Evolutionary conservation across 1,140 invertebrate genomes (phyloP), one percentile per base, ranked within the genome.

Genomic region (Papilio glaucus): DNA sequence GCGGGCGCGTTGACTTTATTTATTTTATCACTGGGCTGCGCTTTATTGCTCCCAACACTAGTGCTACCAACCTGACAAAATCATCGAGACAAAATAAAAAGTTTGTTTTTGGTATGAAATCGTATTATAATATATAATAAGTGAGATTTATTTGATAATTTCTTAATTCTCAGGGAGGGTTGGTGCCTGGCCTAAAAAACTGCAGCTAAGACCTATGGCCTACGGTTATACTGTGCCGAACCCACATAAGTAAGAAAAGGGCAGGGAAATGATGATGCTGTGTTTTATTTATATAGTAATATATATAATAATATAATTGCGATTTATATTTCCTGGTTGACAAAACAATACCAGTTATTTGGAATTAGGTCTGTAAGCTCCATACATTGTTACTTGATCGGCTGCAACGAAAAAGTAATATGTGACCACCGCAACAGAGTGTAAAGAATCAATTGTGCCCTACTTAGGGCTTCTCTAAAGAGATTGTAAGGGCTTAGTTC

Each of bases 11-110:
- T 42, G 42, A 33, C 67, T 69, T 69, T 49, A 69, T 69, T 69
- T 49, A 49, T 42, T 45, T 41, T 49, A 69, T 69, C 67, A 69
- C 26, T 69, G 67, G 42, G 67, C 38, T 26, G 65, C 42, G 42
- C 67, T 69, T 53, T 69, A 69, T 69, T 69, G 37, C 21, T 69
- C 67, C 67, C 24, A 69, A 49, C 24, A 49, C 24, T 68, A 69
- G 42, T 29, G 67, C 37, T 68, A 26, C 65, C 65, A 68, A 18
- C 0, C 0, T 57, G 7, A 57, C 4, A 5, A 57, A 24, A 24
- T 57, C 24, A 10, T 24, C 21, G 49, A 57, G 21, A 57, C 21
- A 13, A 12, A 21, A 53, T 21, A 13, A 42, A 42, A 42, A 0
- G n/a, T 42, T 42, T 4, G 0, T 12, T 13, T 42, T n/a, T 42